These are phyloP conservation scores for Catharus fuscescens DNA, from an alignment of 2,113 vertebrate genomes.

Conservation along the genomic window DNA sequence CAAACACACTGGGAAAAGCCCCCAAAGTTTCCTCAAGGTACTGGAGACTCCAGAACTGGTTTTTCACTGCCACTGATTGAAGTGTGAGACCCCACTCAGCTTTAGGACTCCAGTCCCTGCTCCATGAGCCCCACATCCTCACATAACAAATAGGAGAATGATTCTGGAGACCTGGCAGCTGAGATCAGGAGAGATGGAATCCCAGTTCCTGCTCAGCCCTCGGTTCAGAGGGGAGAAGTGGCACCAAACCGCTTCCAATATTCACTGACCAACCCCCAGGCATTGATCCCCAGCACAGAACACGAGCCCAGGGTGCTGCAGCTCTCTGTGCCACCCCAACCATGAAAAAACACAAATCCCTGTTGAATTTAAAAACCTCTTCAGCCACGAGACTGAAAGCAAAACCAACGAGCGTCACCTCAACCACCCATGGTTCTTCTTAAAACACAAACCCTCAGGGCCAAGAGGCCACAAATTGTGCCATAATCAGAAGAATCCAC, in stretches of 20 bases:
- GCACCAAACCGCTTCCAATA: fast-evolving
- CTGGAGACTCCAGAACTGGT: neutral
- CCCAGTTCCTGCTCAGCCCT: neutral
- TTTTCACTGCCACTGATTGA: neutral
- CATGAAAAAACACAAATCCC: neutral
- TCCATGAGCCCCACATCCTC: neutral
- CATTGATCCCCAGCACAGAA: neutral
- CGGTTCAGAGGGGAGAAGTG: neutral
- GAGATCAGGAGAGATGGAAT: neutral
- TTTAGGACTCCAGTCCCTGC: neutral
- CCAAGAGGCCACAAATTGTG: neutral
- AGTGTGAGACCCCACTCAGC: neutral
- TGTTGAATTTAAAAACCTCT: neutral
- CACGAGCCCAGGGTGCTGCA: neutral
- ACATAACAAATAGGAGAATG: fast-evolving
- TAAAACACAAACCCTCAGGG: neutral
- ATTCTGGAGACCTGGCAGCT: neutral
- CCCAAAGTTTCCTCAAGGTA: neutral
- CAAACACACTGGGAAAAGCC: neutral
- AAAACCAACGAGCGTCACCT: neutral
- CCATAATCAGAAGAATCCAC: constrained; percentile 6
- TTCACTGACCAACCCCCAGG: fast-evolving
- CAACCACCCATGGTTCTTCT: neutral
- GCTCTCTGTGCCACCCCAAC: neutral
- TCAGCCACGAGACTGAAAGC: neutral